phyloP scores from a whole-genome alignment of 1,140 invertebrate genomes.

The Harpegnathos saltator region DNA sequence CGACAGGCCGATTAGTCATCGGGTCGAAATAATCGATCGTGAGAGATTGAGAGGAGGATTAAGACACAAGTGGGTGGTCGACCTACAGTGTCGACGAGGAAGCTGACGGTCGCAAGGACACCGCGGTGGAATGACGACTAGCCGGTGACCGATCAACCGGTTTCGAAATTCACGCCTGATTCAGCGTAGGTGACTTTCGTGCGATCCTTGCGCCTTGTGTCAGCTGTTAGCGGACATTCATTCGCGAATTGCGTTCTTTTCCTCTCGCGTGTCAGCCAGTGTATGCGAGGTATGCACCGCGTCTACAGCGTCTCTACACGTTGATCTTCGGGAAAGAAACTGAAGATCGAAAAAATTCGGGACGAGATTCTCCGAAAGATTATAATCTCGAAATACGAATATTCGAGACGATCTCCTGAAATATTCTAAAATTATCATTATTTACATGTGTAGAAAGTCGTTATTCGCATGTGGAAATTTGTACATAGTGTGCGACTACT shows the following conservation, averaged over 20 bases:
- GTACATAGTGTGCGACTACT: too few relatives aligned
- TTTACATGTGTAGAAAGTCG: too few relatives aligned
- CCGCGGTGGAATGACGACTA: constrained; percentile 13
- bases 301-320: not conserved
- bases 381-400: too few relatives aligned
- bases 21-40: constrained; percentile 62
- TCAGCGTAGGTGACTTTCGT: not conserved
- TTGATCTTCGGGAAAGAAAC: too few relatives aligned
- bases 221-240: not conserved
- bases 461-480: too few relatives aligned
- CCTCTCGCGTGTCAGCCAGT: not conserved
- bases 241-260: not conserved
- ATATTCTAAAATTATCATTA: too few relatives aligned
- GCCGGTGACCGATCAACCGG: not conserved
- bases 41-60: constrained; percentile 7
- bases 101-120: constrained; percentile 57
- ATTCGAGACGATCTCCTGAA: too few relatives aligned
- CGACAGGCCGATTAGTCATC: constrained; percentile 72
- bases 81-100: constrained; percentile 30
- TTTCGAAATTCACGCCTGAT: constrained; percentile 21
- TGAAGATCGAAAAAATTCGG: too few relatives aligned
- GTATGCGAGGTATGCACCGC: not conserved
- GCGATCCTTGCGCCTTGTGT: not conserved
- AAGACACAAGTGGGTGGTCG: constrained; percentile 25
- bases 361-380: too few relatives aligned